phyloP scores from a whole-genome alignment of 2,113 vertebrate species.

The Corydoras sp. region DNA sequence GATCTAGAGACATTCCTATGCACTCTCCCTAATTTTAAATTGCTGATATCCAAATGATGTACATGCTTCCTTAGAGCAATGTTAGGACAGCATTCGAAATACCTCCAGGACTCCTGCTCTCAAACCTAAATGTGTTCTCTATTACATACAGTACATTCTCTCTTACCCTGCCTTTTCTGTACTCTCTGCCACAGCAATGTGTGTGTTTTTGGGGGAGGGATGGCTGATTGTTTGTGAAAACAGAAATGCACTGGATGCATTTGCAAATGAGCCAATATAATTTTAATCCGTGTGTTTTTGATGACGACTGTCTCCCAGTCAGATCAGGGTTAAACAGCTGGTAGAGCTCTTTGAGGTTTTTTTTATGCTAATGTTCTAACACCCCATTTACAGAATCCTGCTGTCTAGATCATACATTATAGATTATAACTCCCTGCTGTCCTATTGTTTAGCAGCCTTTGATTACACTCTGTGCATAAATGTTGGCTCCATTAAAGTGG shows the following conservation, averaged over 20 bases:
- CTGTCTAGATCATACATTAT: slow-evolving; percentile 18
- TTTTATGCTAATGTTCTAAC: slow-evolving; percentile 32
- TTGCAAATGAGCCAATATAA: slow-evolving; percentile 19
- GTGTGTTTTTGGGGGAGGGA: neutral
- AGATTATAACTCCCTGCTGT: slow-evolving; percentile 8
- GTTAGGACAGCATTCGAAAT: neutral
- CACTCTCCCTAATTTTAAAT: neutral
- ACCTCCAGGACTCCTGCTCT: neutral
- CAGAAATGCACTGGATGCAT: slow-evolving; percentile 22
- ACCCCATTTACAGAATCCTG: slow-evolving; percentile 14
- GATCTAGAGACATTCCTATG: neutral
- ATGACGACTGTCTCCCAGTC: slow-evolving; percentile 23
- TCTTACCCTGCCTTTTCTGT: neutral
- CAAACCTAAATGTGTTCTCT: neutral
- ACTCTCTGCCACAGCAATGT: neutral
- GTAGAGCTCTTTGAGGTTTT: slow-evolving; percentile 21
- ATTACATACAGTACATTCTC: neutral
- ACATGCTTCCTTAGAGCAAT: slow-evolving; percentile 2
- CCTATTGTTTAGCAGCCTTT: neutral
- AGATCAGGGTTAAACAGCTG: slow-evolving; percentile 38
- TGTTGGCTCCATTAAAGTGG: neutral
- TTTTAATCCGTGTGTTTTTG: slow-evolving; percentile 20
- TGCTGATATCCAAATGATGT: neutral
- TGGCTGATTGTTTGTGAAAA: slow-evolving; percentile 6
- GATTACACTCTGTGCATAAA: neutral